Conservation (phyloP, 2,113 vertebrate genomes). For the Odontesthes bonariensis region DNA sequence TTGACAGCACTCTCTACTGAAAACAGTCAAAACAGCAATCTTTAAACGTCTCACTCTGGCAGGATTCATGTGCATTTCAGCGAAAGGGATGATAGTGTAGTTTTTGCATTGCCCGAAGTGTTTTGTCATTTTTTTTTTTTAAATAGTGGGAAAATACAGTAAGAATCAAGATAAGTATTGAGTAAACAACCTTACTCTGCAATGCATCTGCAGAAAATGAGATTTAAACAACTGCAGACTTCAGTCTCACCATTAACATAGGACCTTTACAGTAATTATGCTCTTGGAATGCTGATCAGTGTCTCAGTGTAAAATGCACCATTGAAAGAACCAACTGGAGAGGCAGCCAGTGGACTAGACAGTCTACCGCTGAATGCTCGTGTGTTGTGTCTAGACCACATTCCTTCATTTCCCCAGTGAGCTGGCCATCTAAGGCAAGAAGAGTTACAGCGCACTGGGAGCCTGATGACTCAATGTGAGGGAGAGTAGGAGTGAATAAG, state of each 20-base stretch:
- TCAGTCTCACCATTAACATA: constrained; percentile 9
- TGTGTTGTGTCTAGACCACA: constrained; percentile 80
- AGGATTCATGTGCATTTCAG: too few species aligned
- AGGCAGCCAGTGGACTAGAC: constrained; percentile 14
- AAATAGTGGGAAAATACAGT: background rate
- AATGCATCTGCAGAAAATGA: constrained; percentile 1
- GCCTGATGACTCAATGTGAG: constrained; percentile 72
- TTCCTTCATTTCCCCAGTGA: constrained; percentile 76
- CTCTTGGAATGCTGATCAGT: constrained; percentile 17
- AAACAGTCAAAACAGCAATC: too few species aligned
- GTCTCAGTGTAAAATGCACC: constrained; percentile 32
- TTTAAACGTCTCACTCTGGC: too few species aligned
- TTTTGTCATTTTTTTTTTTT: constrained; percentile 1
- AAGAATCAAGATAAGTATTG: background rate
- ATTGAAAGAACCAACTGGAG: constrained; percentile 36
- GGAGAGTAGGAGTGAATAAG: constrained; percentile 71
- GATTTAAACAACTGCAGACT: constrained; percentile 4
- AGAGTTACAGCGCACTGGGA: constrained; percentile 60
- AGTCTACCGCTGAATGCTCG: constrained; percentile 42
- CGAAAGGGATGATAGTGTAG: too few species aligned
- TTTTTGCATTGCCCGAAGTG: constrained; percentile 11
- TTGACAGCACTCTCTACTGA: too few species aligned
- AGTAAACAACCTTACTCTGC: constrained; percentile 2
- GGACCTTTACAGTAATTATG: background rate
- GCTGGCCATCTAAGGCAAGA: constrained; percentile 81